Conservation (phyloP, 2,113 vertebrate genomes). For the Falcunculus frontatus region DNA sequence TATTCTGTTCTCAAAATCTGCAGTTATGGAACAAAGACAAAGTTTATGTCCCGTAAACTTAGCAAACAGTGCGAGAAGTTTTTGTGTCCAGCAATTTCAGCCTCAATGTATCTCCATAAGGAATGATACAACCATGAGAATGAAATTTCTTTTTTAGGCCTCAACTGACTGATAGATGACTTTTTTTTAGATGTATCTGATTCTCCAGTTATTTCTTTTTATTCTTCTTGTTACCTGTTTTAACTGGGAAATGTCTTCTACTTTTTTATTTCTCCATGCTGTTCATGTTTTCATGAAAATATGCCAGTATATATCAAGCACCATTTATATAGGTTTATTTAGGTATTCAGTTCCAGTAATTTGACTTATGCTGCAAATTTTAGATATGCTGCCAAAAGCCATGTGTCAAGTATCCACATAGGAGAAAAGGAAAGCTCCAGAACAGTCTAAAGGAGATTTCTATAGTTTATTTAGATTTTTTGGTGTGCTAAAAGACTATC, state of each 20-base stretch:
- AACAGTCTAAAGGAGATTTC: background rate
- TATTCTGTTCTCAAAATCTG: background rate
- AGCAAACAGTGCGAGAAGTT: background rate
- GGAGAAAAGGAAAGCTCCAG: background rate
- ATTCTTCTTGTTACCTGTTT: background rate
- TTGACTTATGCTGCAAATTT: background rate
- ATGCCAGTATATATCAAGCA: background rate
- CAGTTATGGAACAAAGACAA: background rate
- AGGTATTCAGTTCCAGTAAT: background rate
- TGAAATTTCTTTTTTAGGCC: background rate
- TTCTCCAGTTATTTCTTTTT: background rate
- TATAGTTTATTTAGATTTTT: background rate
- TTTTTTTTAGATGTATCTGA: background rate
- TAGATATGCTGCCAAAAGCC: background rate
- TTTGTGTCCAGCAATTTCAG: background rate
- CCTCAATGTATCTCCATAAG: background rate
- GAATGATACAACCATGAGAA: background rate
- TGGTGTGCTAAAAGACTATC: background rate
- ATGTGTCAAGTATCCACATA: accelerated
- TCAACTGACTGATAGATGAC: background rate
- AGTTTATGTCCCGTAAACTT: background rate
- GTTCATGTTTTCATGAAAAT: background rate
- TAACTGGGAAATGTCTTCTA: background rate
- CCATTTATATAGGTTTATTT: background rate
- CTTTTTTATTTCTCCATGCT: background rate